Evolutionary conservation across 2,888 invertebrate genomes (phyloP).

Genomic region (Zygothrica quintamaculata): DNA sequence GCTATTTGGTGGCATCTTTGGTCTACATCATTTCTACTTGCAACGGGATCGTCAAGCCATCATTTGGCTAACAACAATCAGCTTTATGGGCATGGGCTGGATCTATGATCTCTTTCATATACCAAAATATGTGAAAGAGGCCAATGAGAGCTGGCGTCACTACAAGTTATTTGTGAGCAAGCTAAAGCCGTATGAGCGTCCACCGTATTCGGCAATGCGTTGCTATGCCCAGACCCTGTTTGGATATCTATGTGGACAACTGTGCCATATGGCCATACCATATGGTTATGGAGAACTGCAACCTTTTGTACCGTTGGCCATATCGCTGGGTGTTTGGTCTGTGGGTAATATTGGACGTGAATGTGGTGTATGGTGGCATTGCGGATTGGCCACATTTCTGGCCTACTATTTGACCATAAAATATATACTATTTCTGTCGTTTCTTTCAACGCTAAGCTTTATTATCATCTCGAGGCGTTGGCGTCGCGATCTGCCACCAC

Average conservation of each 20-base stretch:
- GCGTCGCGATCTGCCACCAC: too few species aligned
- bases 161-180: slow-evolving; percentile 86
- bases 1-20: slow-evolving; percentile 94
- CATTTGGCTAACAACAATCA: slow-evolving; percentile 93
- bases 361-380: slow-evolving; percentile 88
- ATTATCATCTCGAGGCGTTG: background rate
- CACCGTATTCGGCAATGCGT: slow-evolving; percentile 91
- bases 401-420: slow-evolving; percentile 85
- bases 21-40: slow-evolving; percentile 95
- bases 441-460: background rate
- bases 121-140: slow-evolving; percentile 92
- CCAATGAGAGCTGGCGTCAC: slow-evolving; percentile 87
- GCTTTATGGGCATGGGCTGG: slow-evolving; percentile 95
- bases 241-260: slow-evolving; percentile 91
- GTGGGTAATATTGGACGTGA: slow-evolving; percentile 96
- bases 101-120: slow-evolving; percentile 92
- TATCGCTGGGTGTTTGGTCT: slow-evolving; percentile 93
- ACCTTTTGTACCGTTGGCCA: slow-evolving; percentile 88
- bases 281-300: slow-evolving; percentile 86
- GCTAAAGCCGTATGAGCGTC: slow-evolving; percentile 88
- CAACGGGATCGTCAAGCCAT: slow-evolving; percentile 95
- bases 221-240: slow-evolving; percentile 91
- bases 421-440: background rate
- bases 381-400: slow-evolving; percentile 83
- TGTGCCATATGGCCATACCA: slow-evolving; percentile 91